These are phyloP conservation scores for Coelopa pilipes DNA, from an alignment of 2,888 invertebrate genomes.

Conservation along the genomic window DNA sequence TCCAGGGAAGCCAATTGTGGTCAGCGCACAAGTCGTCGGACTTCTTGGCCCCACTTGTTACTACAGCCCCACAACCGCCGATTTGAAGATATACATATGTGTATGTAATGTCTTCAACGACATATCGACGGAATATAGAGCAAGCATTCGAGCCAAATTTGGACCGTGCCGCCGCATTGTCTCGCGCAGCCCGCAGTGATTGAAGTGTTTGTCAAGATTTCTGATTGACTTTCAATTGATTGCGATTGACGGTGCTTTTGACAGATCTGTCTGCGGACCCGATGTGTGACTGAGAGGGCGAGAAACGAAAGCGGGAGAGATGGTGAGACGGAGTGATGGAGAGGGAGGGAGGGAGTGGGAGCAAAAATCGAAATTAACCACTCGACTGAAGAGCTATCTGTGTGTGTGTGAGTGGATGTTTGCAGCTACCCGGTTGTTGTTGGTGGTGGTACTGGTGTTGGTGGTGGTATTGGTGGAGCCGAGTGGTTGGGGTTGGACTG, in stretches of 20 bases:
- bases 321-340: neutral
- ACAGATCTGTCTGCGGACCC: neutral
- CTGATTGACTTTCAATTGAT: slow-evolving; percentile 45
- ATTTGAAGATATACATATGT: neutral
- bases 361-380: too few species aligned
- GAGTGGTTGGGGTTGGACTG: too few species aligned
- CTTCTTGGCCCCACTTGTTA: neutral
- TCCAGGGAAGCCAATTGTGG: too few species aligned
- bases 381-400: too few species aligned
- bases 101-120: too few species aligned
- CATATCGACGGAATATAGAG: neutral
- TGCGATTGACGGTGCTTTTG: neutral
- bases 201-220: slow-evolving; percentile 53
- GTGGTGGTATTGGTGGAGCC: too few species aligned
- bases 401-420: too few species aligned
- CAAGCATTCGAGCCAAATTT: neutral
- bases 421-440: too few species aligned
- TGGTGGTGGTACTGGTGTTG: too few species aligned
- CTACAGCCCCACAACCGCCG: neutral
- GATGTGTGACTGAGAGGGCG: neutral
- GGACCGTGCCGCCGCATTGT: slow-evolving; percentile 9
- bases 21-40: too few species aligned
- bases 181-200: slow-evolving; percentile 32
- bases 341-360: neutral
- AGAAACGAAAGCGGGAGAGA: neutral